Evolutionary conservation across 2,797 vertebrate genomes (phyloP), one percentile per base, ranked within the genome.

Genomic region (Amazonetta brasiliensis): DNA sequence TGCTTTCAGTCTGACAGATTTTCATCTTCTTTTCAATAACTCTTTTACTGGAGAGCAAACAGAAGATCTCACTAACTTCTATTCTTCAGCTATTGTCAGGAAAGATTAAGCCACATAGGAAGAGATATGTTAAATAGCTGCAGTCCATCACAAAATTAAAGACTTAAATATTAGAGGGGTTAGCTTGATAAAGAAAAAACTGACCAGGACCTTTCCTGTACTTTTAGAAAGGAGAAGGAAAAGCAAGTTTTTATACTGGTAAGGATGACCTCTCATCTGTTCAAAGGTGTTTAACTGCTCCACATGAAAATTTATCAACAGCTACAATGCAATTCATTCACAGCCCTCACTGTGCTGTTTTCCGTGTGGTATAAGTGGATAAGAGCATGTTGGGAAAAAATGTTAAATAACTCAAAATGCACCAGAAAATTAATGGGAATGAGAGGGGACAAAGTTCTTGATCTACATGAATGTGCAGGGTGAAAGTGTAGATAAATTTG

Each of bases 401-500:
- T 4, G 4, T 87, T 95, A 93, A 97, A 96, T 92, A 94, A 92
- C 92, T 87, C 75, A 94, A 93, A 90, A 78, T 73, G 52, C 39
- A 96, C 81, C 83, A 84, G 83, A 96, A 94, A 96, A 96, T 87
- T 41, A 68, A 95, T 76, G 41, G 39, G 63, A 91, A 88, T 90
- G 52, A 92, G 77, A 68, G 28, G 31, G 66, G 95, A 60, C n/a
- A 52, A 67, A 66, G 52, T 89, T 92, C 84, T 95, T 77, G 94
- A 95, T 95, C 79, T 74, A 60, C n/a, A 94, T 94, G 94, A 91
- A 89, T 94, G 91, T 94, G 73, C 88, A 22, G 50, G 22, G 85
- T 6, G 22, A 94, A 95, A 93, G 87, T 68, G 76, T 71, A 96
- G 93, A 97, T 86, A 95, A 96, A 94, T 96, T 96, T 95, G 97